Base-by-base conservation (phyloP, 1,140 invertebrate species). In the Battus philenor region DNA sequence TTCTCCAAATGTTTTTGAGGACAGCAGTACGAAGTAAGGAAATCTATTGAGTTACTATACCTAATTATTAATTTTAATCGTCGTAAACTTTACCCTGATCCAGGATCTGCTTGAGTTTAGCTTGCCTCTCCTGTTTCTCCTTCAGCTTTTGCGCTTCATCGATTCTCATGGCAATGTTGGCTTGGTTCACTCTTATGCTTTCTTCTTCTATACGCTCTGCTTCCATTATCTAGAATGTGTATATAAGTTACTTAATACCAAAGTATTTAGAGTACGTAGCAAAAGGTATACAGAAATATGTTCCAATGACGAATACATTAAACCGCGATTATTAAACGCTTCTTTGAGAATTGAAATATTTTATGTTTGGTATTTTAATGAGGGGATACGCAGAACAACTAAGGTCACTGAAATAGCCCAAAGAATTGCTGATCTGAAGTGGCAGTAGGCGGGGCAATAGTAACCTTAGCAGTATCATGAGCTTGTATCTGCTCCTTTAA, bases 181-280 rank as follows among this genome's bases (percentile, higher is more conserved):
- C 69, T 44, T 86, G 79, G 56, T 90, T 92, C 29, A 90, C 86
- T 18, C 88, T 72, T 10, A 88, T 86, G 17, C 89, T 89, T 66
- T 93, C 91, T 57, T 92, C 90, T 53, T 90, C 88, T 24, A 89
- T 90, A 5, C 85, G 83, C 55, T 92, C 89, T 0, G 89, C 89
- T 66, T 91, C 89, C 51, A 91, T 70, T 24, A 91, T 64, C 75
- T 85, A 44, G 1, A 43, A 36, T 0, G 27, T 7, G 10, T 11
- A 4, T 5, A 38, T n/a, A n/a, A n/a, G n/a, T n/a, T n/a, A n/a
- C n/a, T n/a, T n/a, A n/a, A n/a, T n/a, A n/a, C n/a, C n/a, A n/a
- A n/a, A n/a, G n/a, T n/a, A n/a, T n/a, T n/a, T n/a, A n/a, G n/a
- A n/a, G n/a, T n/a, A n/a, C n/a, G n/a, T n/a, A n/a, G n/a, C n/a